A percentile compares a stretch with the other conserved stretches of the same genome.
Evolutionary conservation across 1,140 invertebrate species (phyloP).

Genomic region (Tetragnatha versicolor): DNA sequence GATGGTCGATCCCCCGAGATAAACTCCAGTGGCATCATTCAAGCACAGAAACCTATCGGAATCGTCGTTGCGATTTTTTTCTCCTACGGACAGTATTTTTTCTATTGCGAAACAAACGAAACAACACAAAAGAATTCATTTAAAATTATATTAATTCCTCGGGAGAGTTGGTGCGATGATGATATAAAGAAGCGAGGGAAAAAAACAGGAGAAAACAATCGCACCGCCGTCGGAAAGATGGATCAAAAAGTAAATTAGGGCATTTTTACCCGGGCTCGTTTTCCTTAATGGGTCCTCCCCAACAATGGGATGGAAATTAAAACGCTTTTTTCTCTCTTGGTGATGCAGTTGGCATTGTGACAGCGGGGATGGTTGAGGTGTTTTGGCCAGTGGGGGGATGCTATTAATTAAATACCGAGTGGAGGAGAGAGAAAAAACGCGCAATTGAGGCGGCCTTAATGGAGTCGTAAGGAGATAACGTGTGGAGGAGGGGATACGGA

Average conservation of each 20-base stretch:
- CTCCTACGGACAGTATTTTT: neutral
- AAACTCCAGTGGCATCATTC: too few species aligned
- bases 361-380: constrained; percentile 46
- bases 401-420: constrained; percentile 52
- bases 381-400: constrained; percentile 43
- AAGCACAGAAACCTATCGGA: too few species aligned
- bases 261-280: constrained; percentile 37
- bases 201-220: constrained; percentile 28
- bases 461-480: neutral
- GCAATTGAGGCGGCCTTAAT: constrained; percentile 8
- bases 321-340: constrained; percentile 8
- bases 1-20: too few species aligned
- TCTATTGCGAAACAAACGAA: constrained; percentile 14
- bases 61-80: neutral
- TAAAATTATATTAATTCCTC: constrained; percentile 53
- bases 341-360: constrained; percentile 53
- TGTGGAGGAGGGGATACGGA: too few species aligned
- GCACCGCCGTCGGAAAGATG: constrained; percentile 6
- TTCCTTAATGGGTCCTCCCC: constrained; percentile 40
- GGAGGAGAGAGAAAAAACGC: constrained; percentile 10
- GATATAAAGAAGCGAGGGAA: neutral
- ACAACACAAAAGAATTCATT: constrained; percentile 35
- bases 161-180: neutral
- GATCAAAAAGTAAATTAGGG: constrained; percentile 53
- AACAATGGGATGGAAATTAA: constrained; percentile 55